These are phyloP conservation scores for Cerastis rubricosa DNA, from an alignment of 2,888 invertebrate species.

Conservation along the genomic window DNA sequence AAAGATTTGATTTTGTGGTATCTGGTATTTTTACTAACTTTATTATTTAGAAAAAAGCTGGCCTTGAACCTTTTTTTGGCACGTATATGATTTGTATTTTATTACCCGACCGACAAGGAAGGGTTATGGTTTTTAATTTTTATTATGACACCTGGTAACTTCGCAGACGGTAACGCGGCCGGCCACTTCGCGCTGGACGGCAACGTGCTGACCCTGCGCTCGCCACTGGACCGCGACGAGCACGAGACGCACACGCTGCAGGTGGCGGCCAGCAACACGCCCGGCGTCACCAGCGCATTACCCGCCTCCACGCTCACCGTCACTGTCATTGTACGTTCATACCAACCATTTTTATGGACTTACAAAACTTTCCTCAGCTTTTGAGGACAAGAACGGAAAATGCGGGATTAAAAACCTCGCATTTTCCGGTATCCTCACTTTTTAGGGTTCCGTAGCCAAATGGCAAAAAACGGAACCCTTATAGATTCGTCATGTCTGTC, in stretches of 20 bases:
- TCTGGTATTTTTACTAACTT: no score
- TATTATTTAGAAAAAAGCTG: no score
- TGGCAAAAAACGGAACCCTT: no score
- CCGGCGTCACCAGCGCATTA: slow-evolving; percentile 67
- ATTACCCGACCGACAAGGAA: no score
- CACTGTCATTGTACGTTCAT: slow-evolving; percentile 82
- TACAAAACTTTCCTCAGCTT: neutral
- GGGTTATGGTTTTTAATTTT: no score
- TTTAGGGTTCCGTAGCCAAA: no score
- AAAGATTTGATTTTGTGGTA: no score
- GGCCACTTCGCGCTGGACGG: slow-evolving; percentile 76
- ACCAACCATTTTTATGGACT: neutral
- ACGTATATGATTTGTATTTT: no score
- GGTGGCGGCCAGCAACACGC: slow-evolving; percentile 88
- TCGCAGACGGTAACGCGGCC: slow-evolving; percentile 79
- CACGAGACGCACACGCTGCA: slow-evolving; percentile 79
- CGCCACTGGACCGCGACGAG: slow-evolving; percentile 85
- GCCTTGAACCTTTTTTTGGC: no score
- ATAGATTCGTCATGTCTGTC: no score
- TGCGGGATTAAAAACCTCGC: neutral
- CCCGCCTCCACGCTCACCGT: slow-evolving; percentile 81
- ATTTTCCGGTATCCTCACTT: no score
- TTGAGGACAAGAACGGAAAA: neutral
- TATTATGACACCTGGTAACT: neutral
- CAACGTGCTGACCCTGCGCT: slow-evolving; percentile 79